These are phyloP conservation scores for Mustela nigripes DNA, from an alignment of 2,113 vertebrate species.

Conservation along the genomic window DNA sequence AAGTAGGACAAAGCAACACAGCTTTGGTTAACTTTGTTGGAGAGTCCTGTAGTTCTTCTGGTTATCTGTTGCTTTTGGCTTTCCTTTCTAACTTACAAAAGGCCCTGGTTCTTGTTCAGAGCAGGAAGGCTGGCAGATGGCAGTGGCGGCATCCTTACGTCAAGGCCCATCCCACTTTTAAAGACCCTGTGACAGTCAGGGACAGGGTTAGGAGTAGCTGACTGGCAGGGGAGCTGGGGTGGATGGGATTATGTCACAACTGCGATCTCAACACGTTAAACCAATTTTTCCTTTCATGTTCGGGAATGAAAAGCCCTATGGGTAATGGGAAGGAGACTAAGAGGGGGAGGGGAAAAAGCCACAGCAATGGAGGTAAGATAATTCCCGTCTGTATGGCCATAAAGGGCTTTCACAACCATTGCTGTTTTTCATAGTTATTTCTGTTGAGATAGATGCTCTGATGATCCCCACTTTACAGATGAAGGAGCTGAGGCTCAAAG, in stretches of 20 bases:
- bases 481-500: neutral
- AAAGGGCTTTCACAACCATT: neutral
- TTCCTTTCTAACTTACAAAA: neutral
- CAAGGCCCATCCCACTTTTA: neutral
- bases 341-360: neutral
- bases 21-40: constrained; percentile 32
- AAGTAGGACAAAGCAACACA: constrained; percentile 35
- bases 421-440: neutral
- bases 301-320: constrained; percentile 23
- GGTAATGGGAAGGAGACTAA: neutral
- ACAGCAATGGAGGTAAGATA: neutral
- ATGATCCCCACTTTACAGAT: neutral
- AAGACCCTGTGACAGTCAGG: neutral
- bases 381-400: neutral
- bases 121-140: neutral
- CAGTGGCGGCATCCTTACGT: neutral
- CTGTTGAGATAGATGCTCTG: neutral
- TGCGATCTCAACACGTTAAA: neutral
- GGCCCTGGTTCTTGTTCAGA: neutral
- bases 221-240: neutral
- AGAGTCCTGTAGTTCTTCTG: neutral
- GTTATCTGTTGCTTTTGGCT: neutral
- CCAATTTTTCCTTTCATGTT: constrained; percentile 36
- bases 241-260: neutral
- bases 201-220: neutral